Percentiles rank a stretch among this genome's conserved stretches.
Conservation (phyloP, 2,113 vertebrate genomes). For the Monopterus albus region DNA sequence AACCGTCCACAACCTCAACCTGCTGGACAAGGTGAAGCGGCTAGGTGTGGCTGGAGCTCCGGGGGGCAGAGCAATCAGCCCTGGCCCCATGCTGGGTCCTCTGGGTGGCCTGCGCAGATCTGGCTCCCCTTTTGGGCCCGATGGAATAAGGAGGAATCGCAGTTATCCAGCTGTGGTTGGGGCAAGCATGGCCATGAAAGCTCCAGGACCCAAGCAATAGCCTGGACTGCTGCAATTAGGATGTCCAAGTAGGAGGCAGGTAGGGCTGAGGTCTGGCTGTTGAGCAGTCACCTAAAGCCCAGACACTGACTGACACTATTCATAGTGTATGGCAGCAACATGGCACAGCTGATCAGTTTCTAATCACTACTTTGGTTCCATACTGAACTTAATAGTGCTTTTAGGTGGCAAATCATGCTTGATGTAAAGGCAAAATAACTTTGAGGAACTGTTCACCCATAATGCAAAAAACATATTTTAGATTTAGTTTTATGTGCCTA, state of each 20-base stretch:
- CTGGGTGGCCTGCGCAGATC: slow-evolving; percentile 87
- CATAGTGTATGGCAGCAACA: slow-evolving; percentile 11
- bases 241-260: slow-evolving; percentile 86
- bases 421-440: slow-evolving; percentile 18
- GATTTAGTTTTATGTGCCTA: slow-evolving; percentile 15
- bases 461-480: background rate
- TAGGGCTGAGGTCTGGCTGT: slow-evolving; percentile 65
- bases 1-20: slow-evolving; percentile 93
- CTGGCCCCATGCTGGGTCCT: slow-evolving; percentile 79
- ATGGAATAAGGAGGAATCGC: slow-evolving; percentile 92
- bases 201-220: slow-evolving; percentile 86
- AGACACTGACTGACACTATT: slow-evolving; percentile 35
- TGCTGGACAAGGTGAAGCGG: slow-evolving; percentile 95
- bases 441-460: slow-evolving; percentile 15
- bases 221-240: slow-evolving; percentile 84
- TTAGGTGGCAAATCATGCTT: slow-evolving; percentile 9
- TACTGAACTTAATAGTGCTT: slow-evolving; percentile 17
- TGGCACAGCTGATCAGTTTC: slow-evolving; percentile 29
- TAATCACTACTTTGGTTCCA: slow-evolving; percentile 18
- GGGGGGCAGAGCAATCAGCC: slow-evolving; percentile 77
- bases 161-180: slow-evolving; percentile 97
- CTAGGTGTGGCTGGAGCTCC: slow-evolving; percentile 88
- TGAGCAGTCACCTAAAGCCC: slow-evolving; percentile 43
- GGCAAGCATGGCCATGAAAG: slow-evolving; percentile 99
- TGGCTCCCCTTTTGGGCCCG: slow-evolving; percentile 85